Conservation (phyloP, 2,888 invertebrate species). For the Pyralis farinalis region DNA sequence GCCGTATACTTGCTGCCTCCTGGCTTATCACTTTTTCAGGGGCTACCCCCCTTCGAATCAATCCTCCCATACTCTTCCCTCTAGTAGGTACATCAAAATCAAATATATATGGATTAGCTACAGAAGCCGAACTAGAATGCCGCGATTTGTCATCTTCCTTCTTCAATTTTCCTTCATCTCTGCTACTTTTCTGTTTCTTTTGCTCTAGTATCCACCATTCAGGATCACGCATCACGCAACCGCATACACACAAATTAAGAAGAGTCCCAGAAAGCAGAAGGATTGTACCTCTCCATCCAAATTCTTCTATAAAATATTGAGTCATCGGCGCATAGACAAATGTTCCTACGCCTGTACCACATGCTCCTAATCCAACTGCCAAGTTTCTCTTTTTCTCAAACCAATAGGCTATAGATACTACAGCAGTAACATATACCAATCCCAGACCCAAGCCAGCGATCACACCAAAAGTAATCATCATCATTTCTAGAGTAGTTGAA, state of each 20-base stretch:
- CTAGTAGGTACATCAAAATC: conserved; percentile 52
- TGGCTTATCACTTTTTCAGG: conserved; percentile 56
- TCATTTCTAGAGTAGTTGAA: conserved; percentile 86
- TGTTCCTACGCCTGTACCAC: conserved; percentile 94
- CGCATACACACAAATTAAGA: conserved; percentile 92
- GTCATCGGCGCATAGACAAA: conserved; percentile 94
- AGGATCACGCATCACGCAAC: conserved; percentile 92
- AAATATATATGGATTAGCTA: conserved; percentile 66
- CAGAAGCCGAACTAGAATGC: conserved; percentile 73
- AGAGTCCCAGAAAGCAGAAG: conserved; percentile 91
- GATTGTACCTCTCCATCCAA: conserved; percentile 92
- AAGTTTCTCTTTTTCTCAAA: conserved; percentile 93
- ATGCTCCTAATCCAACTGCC: conserved; percentile 93
- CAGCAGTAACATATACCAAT: conserved; percentile 93
- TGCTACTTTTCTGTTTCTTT: conserved; percentile 59
- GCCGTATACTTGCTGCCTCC: conserved; percentile 50
- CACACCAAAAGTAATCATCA: conserved; percentile 92
- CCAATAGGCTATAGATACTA: conserved; percentile 95
- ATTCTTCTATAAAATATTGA: conserved; percentile 87
- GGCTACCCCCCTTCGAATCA: conserved; percentile 48
- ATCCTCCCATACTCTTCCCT: conserved; percentile 55
- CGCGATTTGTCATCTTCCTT: conserved; percentile 57
- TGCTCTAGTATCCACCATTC: conserved; percentile 89
- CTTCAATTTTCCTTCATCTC: conserved; percentile 42
- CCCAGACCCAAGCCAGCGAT: conserved; percentile 92